Base-by-base conservation (phyloP, 2,888 invertebrate species). In the Leptura quadrifasciata region DNA sequence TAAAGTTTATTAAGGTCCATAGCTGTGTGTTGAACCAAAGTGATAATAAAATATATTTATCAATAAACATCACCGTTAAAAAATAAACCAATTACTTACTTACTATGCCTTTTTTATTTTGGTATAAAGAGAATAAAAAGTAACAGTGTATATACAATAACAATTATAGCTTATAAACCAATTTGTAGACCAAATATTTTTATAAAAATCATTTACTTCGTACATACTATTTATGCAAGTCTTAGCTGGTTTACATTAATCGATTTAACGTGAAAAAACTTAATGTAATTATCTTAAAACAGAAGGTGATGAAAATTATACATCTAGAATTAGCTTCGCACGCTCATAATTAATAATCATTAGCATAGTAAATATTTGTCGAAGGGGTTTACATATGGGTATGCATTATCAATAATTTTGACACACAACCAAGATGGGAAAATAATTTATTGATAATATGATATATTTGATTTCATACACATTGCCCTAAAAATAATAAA, bases 381-480 rank as follows among this genome's bases (percentile, higher is more conserved):
- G 6, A 39, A 39, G 35, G 15, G 60, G 60, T 12, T 63, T 63
- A 39, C 39, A 39, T 63, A 63, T 63, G 39, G 63, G 18, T 63
- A 63, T 63, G 63, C 18, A 39, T 63, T 63, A 63, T 63, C 63
- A 63, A 63, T 63, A 63, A 63, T 63, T 63, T 35, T 63, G 63
- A 39, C 63, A 63, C 39, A 39, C 39, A 15, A 20, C 63, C 63
- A 39, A 18, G 39, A 63, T 63, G 18, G 63, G 63, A 63, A 39
- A 63, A 39, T 63, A 63, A 63, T 63, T 63, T 35, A 63, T 63
- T 39, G 39, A 39, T 3, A 63, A 31, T 63, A 31, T 63, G 63
- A 63, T 63, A 63, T 63, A 63, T 63, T 20, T 63, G 24, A 20
- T 31, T 39, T 63, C 35, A 39, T 63, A 63, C 35, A 63, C 63